These are phyloP conservation scores for Heteronetta atricapilla DNA, from an alignment of 2,113 vertebrate genomes.

Conservation along the genomic window DNA sequence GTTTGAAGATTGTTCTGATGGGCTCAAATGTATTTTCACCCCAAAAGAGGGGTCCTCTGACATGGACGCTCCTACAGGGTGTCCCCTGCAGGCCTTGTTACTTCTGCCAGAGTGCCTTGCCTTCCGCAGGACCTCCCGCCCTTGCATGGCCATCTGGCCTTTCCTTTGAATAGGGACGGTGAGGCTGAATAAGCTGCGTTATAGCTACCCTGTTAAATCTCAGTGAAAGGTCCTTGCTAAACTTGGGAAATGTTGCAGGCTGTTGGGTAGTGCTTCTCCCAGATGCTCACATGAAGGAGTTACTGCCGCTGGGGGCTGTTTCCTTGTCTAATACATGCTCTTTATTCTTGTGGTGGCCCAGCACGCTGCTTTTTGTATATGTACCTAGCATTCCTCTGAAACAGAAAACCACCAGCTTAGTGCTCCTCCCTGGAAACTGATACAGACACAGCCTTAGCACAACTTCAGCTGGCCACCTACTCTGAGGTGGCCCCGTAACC, in stretches of 20 bases:
- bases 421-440: background rate
- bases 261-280: background rate
- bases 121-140: background rate
- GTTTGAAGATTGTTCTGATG: background rate
- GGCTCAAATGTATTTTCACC: background rate
- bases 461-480: accelerated
- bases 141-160: background rate
- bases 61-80: background rate
- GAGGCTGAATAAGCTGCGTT: background rate
- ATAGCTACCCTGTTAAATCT: background rate
- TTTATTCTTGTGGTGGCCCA: background rate
- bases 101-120: background rate
- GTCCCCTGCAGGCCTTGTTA: background rate
- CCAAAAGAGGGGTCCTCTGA: background rate
- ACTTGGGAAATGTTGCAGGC: background rate
- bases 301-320: background rate
- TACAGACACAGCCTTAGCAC: accelerated
- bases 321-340: background rate
- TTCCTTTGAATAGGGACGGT: background rate
- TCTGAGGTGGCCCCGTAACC: accelerated
- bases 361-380: background rate
- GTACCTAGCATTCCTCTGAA: background rate
- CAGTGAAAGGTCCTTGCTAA: background rate
- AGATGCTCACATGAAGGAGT: background rate
- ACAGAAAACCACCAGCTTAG: background rate